phyloP scores from a whole-genome alignment of 2,888 invertebrate species.

The Cheilosia vulpina region DNA sequence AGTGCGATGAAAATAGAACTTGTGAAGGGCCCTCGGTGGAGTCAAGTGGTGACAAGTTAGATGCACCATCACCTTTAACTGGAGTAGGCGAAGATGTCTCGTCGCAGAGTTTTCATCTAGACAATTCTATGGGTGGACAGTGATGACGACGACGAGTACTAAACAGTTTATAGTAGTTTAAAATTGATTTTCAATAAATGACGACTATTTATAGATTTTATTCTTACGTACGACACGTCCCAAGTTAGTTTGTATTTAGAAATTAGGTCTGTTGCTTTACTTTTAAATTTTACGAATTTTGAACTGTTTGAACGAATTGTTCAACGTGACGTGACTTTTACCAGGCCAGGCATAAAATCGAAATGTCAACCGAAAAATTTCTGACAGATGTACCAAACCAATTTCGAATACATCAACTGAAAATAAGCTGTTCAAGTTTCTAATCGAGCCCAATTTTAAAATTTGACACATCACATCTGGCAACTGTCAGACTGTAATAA shows the following conservation, averaged over 20 bases:
- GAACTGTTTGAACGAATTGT: no score
- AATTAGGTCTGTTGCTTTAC: no score
- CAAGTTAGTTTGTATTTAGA: no score
- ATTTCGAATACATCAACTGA: neutral
- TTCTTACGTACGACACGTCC: no score
- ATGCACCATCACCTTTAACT: constrained; percentile 22
- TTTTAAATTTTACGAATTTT: no score
- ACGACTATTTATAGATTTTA: neutral
- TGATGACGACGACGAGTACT: no score
- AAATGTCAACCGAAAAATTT: neutral
- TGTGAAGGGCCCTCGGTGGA: neutral
- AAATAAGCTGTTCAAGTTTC: neutral
- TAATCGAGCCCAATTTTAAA: no score
- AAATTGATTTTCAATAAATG: constrained; percentile 52
- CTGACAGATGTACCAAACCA: neutral
- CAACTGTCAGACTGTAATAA: no score
- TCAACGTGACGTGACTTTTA: no score
- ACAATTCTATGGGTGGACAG: constrained; percentile 10
- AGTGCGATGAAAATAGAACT: neutral
- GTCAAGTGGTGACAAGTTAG: constrained; percentile 21
- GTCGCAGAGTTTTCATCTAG: constrained; percentile 31
- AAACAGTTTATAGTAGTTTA: constrained; percentile 31
- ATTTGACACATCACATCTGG: no score
- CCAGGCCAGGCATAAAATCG: no score
- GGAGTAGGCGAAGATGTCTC: constrained; percentile 23